Evolutionary conservation across 2,888 invertebrate species (phyloP), one percentile per base, ranked within the genome.

Genomic region (Julus scanicus): DNA sequence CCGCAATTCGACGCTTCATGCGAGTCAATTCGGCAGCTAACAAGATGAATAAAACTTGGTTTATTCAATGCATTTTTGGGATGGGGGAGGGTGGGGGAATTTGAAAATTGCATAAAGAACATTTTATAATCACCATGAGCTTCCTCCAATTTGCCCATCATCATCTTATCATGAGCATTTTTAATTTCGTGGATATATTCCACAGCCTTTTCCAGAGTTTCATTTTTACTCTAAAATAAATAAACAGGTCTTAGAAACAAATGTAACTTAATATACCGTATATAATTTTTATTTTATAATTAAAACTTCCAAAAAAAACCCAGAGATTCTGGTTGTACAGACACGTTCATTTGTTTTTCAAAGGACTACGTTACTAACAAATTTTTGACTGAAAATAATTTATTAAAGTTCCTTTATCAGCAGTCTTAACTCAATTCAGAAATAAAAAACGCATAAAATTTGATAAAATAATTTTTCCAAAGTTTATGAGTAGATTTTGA

Each of bases 181-280:
- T 91, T 91, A 71, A 92, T 89, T 39, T 92, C 90, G 40, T 90
- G 89, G 84, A 92, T 92, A 89, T 91, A 92, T 49, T 90, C 90
- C 40, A 91, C 91, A 9, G 92, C 91, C 88, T 91, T 91, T 89
- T 92, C 92, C 89, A 92, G 90, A 71, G 91, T 90, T 53, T 89
- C 89, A 84, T 90, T 90, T 89, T 90, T 90, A 86, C 90, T 90
- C 90, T 90, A 80, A 39, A 80, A 29, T 13, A 80, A 80, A 80
- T 5, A 37, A 53, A 86, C 8, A 53, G 17, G n/a, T 80, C 71
- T 39, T 13, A 37, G 80, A 29, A 29, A 29, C 29, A 29, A 29
- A 29, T 29, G 29, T 1, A 29, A 29, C 29, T 29, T 29, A 29
- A 29, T 29, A 29, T 29, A 29, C 29, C 29, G 29, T 29, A 29